Conservation (phyloP, 2,888 invertebrate genomes). For the Tenthredo distinguenda region DNA sequence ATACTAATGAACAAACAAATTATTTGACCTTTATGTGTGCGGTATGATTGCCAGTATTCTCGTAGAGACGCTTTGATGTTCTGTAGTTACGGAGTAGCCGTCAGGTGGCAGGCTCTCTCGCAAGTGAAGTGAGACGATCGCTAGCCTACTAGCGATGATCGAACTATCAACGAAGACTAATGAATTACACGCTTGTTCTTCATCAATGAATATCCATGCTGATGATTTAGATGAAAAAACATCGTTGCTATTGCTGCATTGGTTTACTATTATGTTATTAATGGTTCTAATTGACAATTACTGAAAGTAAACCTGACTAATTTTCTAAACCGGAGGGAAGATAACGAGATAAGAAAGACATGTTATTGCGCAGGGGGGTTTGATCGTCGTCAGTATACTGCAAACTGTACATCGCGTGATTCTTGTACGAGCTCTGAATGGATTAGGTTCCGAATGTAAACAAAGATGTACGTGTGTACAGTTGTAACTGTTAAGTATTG, state of each 20-base stretch:
- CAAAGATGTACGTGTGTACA: not conserved
- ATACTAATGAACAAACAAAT: not conserved
- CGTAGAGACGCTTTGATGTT: not conserved
- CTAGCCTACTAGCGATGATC: not conserved
- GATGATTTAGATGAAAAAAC: not conserved
- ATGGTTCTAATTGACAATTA: not conserved
- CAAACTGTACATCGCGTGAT: not conserved
- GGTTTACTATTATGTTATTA: no score
- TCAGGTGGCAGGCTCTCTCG: not conserved
- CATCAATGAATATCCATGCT: not conserved
- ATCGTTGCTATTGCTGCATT: no score
- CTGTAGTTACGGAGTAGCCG: not conserved
- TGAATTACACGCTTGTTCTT: not conserved
- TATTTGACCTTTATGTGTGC: not conserved
- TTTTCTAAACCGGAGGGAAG: not conserved
- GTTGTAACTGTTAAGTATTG: not conserved
- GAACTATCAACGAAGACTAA: not conserved
- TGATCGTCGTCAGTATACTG: not conserved
- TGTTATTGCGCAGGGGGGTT: not conserved
- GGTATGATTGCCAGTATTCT: not conserved
- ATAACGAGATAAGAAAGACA: not conserved
- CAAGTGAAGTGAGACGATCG: not conserved
- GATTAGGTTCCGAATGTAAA: not conserved
- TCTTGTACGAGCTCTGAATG: not conserved
- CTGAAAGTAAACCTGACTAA: not conserved